Evolutionary conservation across 2,113 vertebrate genomes (phyloP).

Genomic region (Phoxinus phoxinus): DNA sequence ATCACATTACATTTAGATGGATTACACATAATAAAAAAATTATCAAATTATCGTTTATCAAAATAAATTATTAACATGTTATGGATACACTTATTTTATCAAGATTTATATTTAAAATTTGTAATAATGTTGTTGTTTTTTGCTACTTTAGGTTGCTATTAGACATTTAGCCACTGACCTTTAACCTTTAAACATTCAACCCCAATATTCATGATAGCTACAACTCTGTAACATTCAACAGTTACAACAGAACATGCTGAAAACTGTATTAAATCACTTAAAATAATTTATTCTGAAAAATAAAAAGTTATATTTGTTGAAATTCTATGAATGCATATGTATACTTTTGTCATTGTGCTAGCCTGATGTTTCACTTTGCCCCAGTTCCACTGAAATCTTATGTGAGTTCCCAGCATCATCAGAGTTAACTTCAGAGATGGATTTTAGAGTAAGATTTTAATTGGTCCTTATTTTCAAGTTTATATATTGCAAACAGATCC

Average conservation of each 20-base stretch:
- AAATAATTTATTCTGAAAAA: neutral
- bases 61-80: neutral
- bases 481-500: neutral
- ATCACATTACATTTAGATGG: neutral
- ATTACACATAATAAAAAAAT: neutral
- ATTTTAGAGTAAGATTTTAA: neutral
- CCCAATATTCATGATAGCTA: neutral
- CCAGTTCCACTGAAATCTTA: neutral
- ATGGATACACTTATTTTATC: too few relatives aligned
- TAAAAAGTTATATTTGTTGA: neutral
- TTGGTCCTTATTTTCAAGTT: conserved; percentile 1
- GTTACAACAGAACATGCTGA: neutral
- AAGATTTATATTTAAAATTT: neutral
- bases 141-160: neutral
- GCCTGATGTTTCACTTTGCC: neutral
- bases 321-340: neutral
- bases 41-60: neutral
- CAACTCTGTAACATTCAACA: neutral
- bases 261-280: neutral
- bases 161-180: neutral
- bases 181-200: neutral
- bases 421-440: neutral
- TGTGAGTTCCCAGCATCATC: neutral
- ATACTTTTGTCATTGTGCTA: neutral
- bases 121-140: neutral